phyloP scores from a whole-genome alignment of 2,113 vertebrate species.

The Myotis lucifugus region DNA sequence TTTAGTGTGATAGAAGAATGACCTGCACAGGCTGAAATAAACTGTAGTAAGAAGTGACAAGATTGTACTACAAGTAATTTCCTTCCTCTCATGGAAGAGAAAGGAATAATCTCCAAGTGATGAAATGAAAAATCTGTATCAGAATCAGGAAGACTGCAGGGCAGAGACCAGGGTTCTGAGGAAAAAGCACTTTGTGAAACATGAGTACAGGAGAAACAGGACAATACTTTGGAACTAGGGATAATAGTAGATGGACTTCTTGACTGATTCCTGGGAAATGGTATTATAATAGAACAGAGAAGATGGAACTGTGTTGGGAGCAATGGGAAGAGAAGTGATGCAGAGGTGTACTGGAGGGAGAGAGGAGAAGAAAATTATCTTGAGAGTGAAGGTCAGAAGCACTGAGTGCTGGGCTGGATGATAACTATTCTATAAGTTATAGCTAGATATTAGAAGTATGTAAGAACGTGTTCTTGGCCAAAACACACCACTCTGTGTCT shows the following conservation, averaged over 20 bases:
- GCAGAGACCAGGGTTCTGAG: fast-evolving
- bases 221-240: not conserved
- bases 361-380: not conserved
- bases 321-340: not conserved
- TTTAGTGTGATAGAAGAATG: not conserved
- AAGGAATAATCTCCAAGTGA: not conserved
- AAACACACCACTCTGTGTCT: not conserved
- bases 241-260: not conserved
- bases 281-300: not conserved
- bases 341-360: not conserved
- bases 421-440: fast-evolving
- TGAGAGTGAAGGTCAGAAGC: not conserved
- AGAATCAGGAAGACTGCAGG: not conserved
- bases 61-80: fast-evolving
- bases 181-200: not conserved
- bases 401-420: fast-evolving
- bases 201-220: not conserved
- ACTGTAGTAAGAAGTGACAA: not conserved
- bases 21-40: not conserved
- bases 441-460: fast-evolving
- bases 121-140: not conserved
- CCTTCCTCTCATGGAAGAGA: not conserved
- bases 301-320: not conserved
- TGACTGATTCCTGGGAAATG: not conserved
- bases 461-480: fast-evolving